Evolutionary conservation across 2,888 invertebrate species (phyloP).

Genomic region (Ochropacha duplaris): DNA sequence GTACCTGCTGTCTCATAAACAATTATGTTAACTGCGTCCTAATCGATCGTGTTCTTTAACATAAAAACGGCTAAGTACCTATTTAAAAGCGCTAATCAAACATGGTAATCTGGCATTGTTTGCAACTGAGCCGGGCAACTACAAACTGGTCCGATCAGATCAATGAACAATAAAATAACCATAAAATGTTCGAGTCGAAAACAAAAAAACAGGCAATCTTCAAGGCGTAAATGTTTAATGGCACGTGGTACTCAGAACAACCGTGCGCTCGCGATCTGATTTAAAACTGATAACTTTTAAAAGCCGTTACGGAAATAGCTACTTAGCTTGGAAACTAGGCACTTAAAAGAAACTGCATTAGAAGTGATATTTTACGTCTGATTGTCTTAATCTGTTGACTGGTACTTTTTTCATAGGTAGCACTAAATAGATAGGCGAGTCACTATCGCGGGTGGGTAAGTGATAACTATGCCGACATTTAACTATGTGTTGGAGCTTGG

Average conservation of each 20-base stretch:
- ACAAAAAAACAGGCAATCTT: constrained; percentile 74
- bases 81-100: constrained; percentile 41
- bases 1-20: too few relatives aligned
- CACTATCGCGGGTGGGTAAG: too few relatives aligned
- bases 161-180: constrained; percentile 69
- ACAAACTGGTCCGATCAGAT: constrained; percentile 59
- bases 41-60: background rate
- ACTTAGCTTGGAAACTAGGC: constrained; percentile 61
- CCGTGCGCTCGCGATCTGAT: constrained; percentile 64
- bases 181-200: constrained; percentile 68
- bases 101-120: constrained; percentile 52
- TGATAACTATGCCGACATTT: too few relatives aligned
- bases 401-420: too few relatives aligned
- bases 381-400: too few relatives aligned
- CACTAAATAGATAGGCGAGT: too few relatives aligned
- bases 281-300: constrained; percentile 78
- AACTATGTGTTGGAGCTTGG: too few relatives aligned
- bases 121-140: constrained; percentile 59
- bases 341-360: constrained; percentile 57
- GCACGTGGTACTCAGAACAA: constrained; percentile 53
- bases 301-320: constrained; percentile 70
- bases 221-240: constrained; percentile 75
- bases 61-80: constrained; percentile 26
- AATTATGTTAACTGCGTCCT: too few relatives aligned
- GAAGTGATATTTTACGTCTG: background rate